phyloP scores from a whole-genome alignment of 2,113 vertebrate species.

The Kryptolebias marmoratus region DNA sequence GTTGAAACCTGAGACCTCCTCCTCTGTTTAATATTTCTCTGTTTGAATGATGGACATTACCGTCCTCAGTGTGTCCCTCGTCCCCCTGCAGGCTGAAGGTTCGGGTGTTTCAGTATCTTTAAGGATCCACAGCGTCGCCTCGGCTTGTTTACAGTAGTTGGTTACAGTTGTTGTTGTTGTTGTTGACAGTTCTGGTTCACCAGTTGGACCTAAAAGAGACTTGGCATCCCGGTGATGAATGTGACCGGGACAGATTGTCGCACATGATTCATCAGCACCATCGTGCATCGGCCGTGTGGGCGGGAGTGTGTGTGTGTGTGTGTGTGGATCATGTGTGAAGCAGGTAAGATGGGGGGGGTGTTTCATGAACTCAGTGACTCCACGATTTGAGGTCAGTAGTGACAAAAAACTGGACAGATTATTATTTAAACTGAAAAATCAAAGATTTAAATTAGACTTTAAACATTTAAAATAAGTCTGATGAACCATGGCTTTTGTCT shows the following conservation, averaged over 20 bases:
- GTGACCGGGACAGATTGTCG: constrained; percentile 64
- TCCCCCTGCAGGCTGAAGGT: background rate
- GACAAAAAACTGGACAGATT: no score
- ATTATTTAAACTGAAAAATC: no score
- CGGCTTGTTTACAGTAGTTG: background rate
- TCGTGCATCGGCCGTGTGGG: constrained; percentile 23
- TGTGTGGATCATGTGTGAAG: constrained; percentile 8
- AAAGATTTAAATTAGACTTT: no score
- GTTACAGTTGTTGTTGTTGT: constrained; percentile 26
- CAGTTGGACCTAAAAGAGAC: constrained; percentile 44
- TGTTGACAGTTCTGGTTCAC: constrained; percentile 47
- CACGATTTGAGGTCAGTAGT: no score
- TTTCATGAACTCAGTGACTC: no score
- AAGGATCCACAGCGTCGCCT: background rate
- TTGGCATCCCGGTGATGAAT: constrained; percentile 50
- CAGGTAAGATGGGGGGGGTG: background rate
- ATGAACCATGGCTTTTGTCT: no score
- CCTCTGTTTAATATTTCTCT: no score
- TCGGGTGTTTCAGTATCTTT: background rate
- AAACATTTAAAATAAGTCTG: no score
- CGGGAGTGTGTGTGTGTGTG: no score
- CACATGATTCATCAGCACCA: constrained; percentile 63
- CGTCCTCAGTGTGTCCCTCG: background rate
- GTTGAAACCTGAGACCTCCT: no score
- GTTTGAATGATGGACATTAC: no score